These are phyloP conservation scores for Stegana nigrithorax DNA, from an alignment of 2,888 invertebrate genomes.

Conservation along the genomic window DNA sequence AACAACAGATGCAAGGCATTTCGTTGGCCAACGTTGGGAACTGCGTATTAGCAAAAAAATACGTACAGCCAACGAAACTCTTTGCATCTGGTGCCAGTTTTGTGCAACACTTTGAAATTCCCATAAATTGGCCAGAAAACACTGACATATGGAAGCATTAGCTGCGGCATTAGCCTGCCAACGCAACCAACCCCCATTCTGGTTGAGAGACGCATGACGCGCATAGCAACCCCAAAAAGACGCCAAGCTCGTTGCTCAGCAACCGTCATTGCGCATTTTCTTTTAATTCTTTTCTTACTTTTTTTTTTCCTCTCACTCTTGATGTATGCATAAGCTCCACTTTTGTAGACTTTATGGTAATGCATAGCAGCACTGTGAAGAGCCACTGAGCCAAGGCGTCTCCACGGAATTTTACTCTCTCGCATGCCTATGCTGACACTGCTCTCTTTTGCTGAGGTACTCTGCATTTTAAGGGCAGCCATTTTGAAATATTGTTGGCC, in stretches of 20 bases:
- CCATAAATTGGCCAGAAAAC: slow-evolving; percentile 32
- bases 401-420: neutral
- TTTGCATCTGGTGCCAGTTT: slow-evolving; percentile 60
- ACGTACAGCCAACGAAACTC: slow-evolving; percentile 49
- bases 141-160: slow-evolving; percentile 13
- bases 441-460: slow-evolving; percentile 14
- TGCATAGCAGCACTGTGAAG: no score
- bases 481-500: no score
- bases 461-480: slow-evolving; percentile 40
- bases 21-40: neutral
- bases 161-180: no score
- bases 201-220: no score
- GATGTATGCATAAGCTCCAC: no score
- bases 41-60: neutral
- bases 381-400: no score
- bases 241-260: slow-evolving; percentile 45
- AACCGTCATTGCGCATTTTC: no score
- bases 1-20: slow-evolving; percentile 11
- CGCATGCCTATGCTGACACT: slow-evolving; percentile 17
- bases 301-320: no score
- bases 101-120: slow-evolving; percentile 42
- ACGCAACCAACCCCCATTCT: no score
- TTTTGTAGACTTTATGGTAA: no score
- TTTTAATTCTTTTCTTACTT: no score
- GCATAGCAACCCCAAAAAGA: slow-evolving; percentile 35